These are phyloP conservation scores for Drosophila demipolita DNA, from an alignment of 2,888 invertebrate species.

Conservation along the genomic window DNA sequence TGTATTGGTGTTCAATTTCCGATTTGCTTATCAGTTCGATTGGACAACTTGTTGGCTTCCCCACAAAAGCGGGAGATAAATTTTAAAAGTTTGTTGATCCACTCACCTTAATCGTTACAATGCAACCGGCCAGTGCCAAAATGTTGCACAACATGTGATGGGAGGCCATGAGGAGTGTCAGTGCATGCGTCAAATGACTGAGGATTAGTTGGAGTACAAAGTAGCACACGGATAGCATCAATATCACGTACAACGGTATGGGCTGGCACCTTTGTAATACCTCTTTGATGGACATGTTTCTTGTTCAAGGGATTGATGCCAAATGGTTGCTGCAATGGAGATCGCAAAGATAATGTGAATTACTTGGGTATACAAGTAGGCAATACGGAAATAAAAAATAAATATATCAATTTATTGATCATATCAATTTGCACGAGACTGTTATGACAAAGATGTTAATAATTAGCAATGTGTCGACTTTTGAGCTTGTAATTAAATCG, in stretches of 20 bases:
- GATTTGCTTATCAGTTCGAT: slow-evolving; percentile 52
- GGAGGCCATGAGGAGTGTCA: slow-evolving; percentile 95
- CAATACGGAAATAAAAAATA: slow-evolving; percentile 29
- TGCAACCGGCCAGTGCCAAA: slow-evolving; percentile 92
- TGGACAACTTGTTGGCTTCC: slow-evolving; percentile 37
- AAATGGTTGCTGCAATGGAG: slow-evolving; percentile 9
- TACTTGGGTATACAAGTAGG: slow-evolving; percentile 35
- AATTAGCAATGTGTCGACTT: slow-evolving; percentile 19
- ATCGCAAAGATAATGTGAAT: slow-evolving; percentile 31
- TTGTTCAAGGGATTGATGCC: not conserved
- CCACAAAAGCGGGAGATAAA: slow-evolving; percentile 10
- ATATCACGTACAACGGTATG: slow-evolving; percentile 90
- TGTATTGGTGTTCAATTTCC: slow-evolving; percentile 10
- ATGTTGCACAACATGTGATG: slow-evolving; percentile 98
- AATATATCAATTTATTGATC: slow-evolving; percentile 39
- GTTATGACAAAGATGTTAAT: slow-evolving; percentile 15
- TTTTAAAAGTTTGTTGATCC: slow-evolving; percentile 28
- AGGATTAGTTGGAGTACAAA: slow-evolving; percentile 93
- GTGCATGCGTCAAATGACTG: slow-evolving; percentile 95
- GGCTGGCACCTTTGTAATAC: slow-evolving; percentile 91
- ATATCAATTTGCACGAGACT: slow-evolving; percentile 42
- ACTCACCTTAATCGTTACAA: slow-evolving; percentile 92
- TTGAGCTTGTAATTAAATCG: slow-evolving; percentile 11
- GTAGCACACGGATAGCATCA: slow-evolving; percentile 90
- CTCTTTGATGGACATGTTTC: slow-evolving; percentile 91